phyloP scores from a whole-genome alignment of 1,140 invertebrate species.

The Drosophila prosaltans region DNA sequence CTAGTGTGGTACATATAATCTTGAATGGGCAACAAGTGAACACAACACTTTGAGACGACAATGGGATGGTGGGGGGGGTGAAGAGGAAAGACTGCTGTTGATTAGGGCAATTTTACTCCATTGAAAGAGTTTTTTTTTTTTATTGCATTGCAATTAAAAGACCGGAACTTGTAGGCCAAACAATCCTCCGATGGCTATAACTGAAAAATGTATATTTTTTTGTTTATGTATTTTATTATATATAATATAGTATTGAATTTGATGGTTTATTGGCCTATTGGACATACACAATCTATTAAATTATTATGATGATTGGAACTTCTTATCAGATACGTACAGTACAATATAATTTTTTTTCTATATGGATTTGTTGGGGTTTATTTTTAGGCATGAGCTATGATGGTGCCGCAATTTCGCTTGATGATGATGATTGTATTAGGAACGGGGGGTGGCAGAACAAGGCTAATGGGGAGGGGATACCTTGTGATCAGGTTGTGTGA shows the following conservation, averaged over 20 bases:
- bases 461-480: not conserved
- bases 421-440: conserved; percentile 6
- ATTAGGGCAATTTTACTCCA: no score
- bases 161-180: not conserved
- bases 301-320: conserved; percentile 69
- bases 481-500: not conserved
- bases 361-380: conserved; percentile 40
- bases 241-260: conserved; percentile 20
- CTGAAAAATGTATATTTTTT: not conserved
- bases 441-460: not conserved
- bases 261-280: conserved; percentile 58
- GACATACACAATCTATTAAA: conserved; percentile 73
- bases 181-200: no score
- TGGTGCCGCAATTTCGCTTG: no score
- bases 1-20: not conserved
- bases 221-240: not conserved
- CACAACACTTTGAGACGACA: not conserved
- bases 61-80: no score
- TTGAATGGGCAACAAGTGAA: conserved; percentile 15
- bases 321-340: conserved; percentile 65
- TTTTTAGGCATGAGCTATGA: conserved; percentile 75
- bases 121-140: no score
- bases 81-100: no score
- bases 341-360: conserved; percentile 8
- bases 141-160: not conserved